Evolutionary conservation across 2,113 vertebrate species (phyloP).

Genomic region (Melospiza melodia): DNA sequence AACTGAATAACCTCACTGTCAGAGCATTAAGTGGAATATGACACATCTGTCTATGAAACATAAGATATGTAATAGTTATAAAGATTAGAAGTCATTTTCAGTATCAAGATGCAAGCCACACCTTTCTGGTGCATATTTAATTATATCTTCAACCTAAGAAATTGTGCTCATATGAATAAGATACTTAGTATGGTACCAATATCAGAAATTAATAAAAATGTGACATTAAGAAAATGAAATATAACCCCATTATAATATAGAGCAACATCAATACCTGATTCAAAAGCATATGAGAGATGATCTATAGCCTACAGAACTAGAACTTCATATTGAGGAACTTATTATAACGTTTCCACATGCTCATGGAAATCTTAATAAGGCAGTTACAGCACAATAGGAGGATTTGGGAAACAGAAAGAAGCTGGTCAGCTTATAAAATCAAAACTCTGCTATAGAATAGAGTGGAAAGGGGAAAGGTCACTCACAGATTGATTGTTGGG

Average conservation of each 20-base stretch:
- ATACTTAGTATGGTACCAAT: constrained; percentile 25
- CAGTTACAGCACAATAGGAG: neutral
- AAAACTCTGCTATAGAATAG: neutral
- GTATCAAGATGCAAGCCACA: constrained; percentile 49
- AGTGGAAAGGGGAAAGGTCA: neutral
- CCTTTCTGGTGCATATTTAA: constrained; percentile 38
- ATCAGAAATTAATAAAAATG: constrained; percentile 65
- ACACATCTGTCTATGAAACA: neutral
- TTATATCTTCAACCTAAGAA: constrained; percentile 8
- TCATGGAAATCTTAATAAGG: neutral
- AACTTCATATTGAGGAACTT: neutral
- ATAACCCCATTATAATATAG: constrained; percentile 19
- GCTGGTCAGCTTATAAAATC: neutral
- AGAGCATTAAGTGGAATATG: neutral
- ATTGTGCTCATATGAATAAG: constrained; percentile 46
- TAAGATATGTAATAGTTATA: neutral
- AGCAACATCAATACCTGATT: constrained; percentile 53
- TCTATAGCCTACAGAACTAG: neutral
- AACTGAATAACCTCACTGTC: neutral
- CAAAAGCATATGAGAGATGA: constrained; percentile 24
- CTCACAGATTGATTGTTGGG: neutral
- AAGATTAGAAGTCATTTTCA: neutral
- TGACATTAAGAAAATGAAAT: constrained; percentile 65
- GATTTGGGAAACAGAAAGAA: neutral
- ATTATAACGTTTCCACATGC: neutral